These are phyloP conservation scores for Trachelus stipa DNA, from an alignment of 2,888 invertebrate species.

Conservation along the genomic window DNA sequence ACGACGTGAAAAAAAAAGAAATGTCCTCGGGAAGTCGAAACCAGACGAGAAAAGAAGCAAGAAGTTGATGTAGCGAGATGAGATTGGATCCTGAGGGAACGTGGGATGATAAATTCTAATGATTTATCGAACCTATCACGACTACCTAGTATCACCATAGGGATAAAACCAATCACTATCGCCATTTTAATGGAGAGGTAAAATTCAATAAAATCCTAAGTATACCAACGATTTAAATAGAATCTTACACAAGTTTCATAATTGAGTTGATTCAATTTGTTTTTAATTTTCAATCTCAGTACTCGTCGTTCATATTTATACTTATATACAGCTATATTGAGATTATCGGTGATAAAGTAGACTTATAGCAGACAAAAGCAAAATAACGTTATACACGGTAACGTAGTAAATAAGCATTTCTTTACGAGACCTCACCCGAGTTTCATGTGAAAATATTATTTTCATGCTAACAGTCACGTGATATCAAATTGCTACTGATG, in stretches of 20 bases:
- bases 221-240: background rate
- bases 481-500: conserved; percentile 29
- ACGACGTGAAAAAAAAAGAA: background rate
- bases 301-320: background rate
- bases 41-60: background rate
- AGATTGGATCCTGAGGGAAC: background rate
- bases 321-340: too few relatives aligned
- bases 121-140: background rate
- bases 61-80: background rate
- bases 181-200: background rate
- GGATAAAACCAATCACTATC: background rate
- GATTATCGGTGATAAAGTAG: too few relatives aligned
- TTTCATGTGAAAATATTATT: conserved; percentile 45
- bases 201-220: background rate
- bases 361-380: too few relatives aligned
- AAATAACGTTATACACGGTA: background rate
- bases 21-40: background rate
- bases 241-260: background rate
- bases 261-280: background rate
- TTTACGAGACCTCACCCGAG: conserved; percentile 32
- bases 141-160: background rate
- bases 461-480: conserved; percentile 34
- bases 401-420: background rate
- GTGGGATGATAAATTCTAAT: background rate
- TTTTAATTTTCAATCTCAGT: background rate